Conservation (phyloP, 2,113 vertebrate species). For the Rhinoderma darwinii region DNA sequence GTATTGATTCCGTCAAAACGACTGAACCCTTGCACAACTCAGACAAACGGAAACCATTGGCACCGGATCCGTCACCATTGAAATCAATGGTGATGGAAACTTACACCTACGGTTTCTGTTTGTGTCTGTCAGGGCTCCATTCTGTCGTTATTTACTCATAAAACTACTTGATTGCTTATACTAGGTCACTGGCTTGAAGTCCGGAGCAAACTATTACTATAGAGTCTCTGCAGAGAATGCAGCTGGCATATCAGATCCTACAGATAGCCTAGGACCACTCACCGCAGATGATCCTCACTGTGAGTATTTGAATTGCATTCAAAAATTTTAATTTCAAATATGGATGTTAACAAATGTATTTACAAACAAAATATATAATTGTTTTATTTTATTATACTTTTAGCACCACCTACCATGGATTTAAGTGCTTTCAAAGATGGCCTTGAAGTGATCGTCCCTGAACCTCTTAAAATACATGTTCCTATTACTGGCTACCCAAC, state of each 20-base stretch:
- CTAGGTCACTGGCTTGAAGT: slow-evolving; percentile 89
- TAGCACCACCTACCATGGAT: slow-evolving; percentile 89
- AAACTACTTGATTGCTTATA: slow-evolving; percentile 54
- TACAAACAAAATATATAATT: neutral
- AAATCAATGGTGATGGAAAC: too few relatives aligned
- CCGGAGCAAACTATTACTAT: slow-evolving; percentile 88
- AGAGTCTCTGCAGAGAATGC: slow-evolving; percentile 94
- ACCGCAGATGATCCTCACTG: slow-evolving; percentile 90
- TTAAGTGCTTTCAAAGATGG: slow-evolving; percentile 92
- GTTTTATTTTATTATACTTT: slow-evolving; percentile 61
- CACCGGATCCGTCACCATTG: too few relatives aligned
- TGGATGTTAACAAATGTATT: neutral
- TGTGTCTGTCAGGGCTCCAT: too few relatives aligned
- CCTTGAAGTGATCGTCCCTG: slow-evolving; percentile 92
- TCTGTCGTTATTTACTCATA: slow-evolving; percentile 56
- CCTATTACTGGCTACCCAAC: slow-evolving; percentile 92
- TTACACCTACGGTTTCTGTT: too few relatives aligned
- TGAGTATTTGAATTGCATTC: slow-evolving; percentile 65
- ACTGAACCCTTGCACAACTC: too few relatives aligned
- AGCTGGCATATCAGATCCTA: slow-evolving; percentile 91
- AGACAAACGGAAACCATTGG: too few relatives aligned
- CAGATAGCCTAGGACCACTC: slow-evolving; percentile 88
- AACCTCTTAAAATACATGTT: slow-evolving; percentile 87
- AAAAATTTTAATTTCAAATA: neutral
- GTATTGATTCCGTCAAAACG: too few relatives aligned